Evolutionary conservation across 2,888 invertebrate species (phyloP), one percentile per base, ranked within the genome.

Genomic region (Labia minor): DNA sequence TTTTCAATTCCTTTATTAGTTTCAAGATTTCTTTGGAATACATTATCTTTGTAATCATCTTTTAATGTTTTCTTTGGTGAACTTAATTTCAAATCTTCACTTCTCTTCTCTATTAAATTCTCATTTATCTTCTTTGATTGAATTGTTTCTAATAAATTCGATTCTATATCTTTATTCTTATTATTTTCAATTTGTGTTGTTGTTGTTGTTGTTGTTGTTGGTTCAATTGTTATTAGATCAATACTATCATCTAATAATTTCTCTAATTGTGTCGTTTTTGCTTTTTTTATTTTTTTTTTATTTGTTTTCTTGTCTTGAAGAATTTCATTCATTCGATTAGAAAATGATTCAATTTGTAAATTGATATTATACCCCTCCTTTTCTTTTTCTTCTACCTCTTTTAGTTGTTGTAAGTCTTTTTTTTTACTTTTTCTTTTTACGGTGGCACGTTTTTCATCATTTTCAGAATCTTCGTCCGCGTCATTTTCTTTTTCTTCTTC

Each of bases 401-500:
- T n/a, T n/a, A n/a, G n/a, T n/a, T n/a, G n/a, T n/a, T n/a, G n/a
- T n/a, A n/a, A n/a, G n/a, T n/a, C n/a, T n/a, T n/a, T 67, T 33
- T 16, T 2, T 14, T 62, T 65, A 6, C 49, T 33, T 20, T 19
- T 66, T 67, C 21, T 19, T 49, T 66, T 65, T 11, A n/a, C 19
- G 11, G 21, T 33, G 61, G 8, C 10, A 19, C 19, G 14, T 21
- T 37, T 61, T 67, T 62, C 1, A 3, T 8, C 26, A 26, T 3
- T 8, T 8, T 26, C 26, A 6, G 26, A 26, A 26, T 26, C 26
- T 6, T 21, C 37, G 21, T 61, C 63, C 1, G 18, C 64, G 11
- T 49, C 11, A 18, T 67, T 67, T 64, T 21, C 21, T 14, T 19
- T 20, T 16, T 67, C 69, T 37, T 69, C 68, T 61, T 73, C 70